These are phyloP conservation scores for Myopa testacea DNA, from an alignment of 2,888 invertebrate genomes.

Conservation along the genomic window DNA sequence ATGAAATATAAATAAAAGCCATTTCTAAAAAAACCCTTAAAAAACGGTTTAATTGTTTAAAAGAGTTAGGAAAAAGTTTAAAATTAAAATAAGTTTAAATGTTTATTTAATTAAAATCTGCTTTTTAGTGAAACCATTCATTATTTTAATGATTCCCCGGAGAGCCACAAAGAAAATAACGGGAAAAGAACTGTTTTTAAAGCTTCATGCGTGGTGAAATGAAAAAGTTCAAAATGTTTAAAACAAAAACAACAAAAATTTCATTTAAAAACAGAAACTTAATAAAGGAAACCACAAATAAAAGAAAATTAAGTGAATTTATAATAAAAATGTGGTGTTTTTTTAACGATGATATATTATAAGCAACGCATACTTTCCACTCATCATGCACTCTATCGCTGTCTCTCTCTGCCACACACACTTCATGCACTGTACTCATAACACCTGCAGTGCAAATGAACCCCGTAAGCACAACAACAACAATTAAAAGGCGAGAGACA, in stretches of 20 bases:
- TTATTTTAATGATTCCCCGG: neutral
- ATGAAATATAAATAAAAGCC: too few species aligned
- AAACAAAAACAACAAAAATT: neutral
- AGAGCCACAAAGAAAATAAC: neutral
- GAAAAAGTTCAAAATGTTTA: too few species aligned
- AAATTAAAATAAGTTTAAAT: too few species aligned
- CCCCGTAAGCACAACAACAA: neutral
- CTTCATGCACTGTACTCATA: neutral
- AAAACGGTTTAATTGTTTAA: too few species aligned
- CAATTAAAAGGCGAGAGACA: neutral
- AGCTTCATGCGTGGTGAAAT: too few species aligned
- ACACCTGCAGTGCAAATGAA: neutral
- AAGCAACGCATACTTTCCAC: neutral
- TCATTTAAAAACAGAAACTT: neutral
- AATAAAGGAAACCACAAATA: neutral
- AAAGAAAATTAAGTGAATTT: conserved; percentile 3
- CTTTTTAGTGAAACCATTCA: neutral
- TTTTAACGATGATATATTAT: neutral
- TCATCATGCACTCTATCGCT: too few species aligned
- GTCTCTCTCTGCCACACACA: neutral
- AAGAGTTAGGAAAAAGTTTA: too few species aligned
- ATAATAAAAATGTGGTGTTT: neutral
- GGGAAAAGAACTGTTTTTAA: too few species aligned
- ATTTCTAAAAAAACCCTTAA: too few species aligned
- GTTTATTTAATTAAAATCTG: neutral